Base-by-base conservation (phyloP, 2,888 invertebrate genomes). In the Diarsia dahlii region DNA sequence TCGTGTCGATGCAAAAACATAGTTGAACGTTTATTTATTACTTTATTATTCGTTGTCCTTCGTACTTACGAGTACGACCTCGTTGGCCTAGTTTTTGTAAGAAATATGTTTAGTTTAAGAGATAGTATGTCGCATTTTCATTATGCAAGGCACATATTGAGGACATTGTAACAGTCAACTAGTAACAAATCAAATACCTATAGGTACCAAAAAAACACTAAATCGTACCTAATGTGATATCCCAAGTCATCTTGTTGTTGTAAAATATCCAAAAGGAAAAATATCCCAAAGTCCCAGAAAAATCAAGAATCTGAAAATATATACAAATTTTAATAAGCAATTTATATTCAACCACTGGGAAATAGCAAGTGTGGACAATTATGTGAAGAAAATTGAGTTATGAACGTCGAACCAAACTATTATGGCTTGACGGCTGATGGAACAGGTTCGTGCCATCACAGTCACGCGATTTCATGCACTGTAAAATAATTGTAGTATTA, bases 191-290 rank as follows among this genome's bases (percentile, higher is more conserved):
- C 10, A 78, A 58, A n/a, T 54, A 39, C 39, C 5, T 39, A 39
- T 5, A 15, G 28, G 28, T 52, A 46, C 20, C 8, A 9, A 28
- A 10, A 18, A 65, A 52, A 34, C 2, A n/a, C 3, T 23, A 46
- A 10, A 69, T 46, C 90, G 91, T 92, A 95, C 95, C 95, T 81
- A 94, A 91, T 65, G 96, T 95, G 28, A 96, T 87, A 80, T 96
- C 96, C 96, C 96, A 96, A 78, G 94, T 90, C 95, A 95, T 95
- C 66, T 71, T 90, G 66, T 20, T 50, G 58, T 48, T 71, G 23
- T 65, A 74, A 72, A 66, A 64, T 34, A 66, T n/a, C 18, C 20
- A 72, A 82, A 84, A 72, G 56, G 3, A 48, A 76, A 68, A 64
- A 34, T 58, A 23, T 62, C 13, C 70, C 28, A 54, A 39, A 39